Percentiles rank a stretch among this genome's conserved stretches.
Evolutionary conservation across 2,113 vertebrate species (phyloP).

Genomic region (Callorhinus ursinus): DNA sequence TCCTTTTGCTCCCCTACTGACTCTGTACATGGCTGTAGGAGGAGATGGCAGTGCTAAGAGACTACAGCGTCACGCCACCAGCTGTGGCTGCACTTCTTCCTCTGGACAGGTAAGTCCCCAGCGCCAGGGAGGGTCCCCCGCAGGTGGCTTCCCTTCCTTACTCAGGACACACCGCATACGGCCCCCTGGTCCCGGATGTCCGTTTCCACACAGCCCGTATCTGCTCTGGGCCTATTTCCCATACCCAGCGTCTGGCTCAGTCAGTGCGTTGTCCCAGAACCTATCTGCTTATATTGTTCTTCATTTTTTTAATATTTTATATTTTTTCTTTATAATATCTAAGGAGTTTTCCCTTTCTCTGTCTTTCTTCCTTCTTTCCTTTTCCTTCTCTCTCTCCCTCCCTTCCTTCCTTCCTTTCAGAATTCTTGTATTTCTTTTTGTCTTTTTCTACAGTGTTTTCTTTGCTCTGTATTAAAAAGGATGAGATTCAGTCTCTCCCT

Average conservation of each 20-base stretch:
- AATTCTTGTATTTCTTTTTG: not conserved
- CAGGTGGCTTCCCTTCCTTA: not conserved
- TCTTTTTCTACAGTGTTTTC: not conserved
- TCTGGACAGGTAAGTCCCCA: accelerated
- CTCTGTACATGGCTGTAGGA: not conserved
- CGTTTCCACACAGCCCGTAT: not conserved
- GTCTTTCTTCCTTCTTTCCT: too few species aligned
- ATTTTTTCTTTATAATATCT: not conserved
- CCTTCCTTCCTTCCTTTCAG: too few species aligned
- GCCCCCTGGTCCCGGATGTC: not conserved
- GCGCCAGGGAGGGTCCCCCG: not conserved
- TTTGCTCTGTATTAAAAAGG: not conserved
- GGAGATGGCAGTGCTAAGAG: not conserved
- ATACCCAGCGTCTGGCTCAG: not conserved
- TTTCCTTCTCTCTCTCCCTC: accelerated
- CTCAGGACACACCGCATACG: accelerated
- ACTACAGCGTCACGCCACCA: too few species aligned
- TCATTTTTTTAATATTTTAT: not conserved
- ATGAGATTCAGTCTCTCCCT: not conserved
- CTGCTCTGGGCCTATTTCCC: not conserved
- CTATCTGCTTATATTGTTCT: not conserved
- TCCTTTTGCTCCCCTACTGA: not conserved
- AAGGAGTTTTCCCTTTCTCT: not conserved
- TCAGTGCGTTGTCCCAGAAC: not conserved
- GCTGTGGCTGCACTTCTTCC: not conserved